Evolutionary conservation across 2,797 vertebrate genomes (phyloP).

Genomic region (Argyrosomus regius): DNA sequence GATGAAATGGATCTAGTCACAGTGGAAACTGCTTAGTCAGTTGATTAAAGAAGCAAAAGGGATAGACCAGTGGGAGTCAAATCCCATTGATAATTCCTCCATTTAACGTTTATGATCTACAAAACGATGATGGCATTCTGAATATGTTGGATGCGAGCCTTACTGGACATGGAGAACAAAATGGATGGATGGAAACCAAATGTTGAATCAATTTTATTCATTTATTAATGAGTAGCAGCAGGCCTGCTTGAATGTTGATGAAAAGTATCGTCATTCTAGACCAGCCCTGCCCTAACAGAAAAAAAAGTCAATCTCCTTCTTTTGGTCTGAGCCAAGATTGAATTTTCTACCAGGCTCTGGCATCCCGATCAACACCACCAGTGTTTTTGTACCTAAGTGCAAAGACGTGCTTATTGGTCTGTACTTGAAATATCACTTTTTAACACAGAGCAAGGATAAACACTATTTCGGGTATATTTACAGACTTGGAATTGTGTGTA

Average conservation of each 20-base stretch:
- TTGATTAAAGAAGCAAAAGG: conserved; percentile 21
- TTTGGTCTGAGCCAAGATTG: background rate
- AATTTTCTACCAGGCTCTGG: background rate
- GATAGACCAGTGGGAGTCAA: background rate
- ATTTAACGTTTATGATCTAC: conserved; percentile 26
- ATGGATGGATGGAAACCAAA: conserved; percentile 18
- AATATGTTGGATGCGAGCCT: background rate
- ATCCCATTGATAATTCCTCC: background rate
- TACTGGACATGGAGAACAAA: conserved; percentile 4
- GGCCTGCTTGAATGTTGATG: conserved; percentile 22
- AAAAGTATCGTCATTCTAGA: background rate
- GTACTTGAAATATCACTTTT: background rate
- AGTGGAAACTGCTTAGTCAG: background rate
- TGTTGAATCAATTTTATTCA: conserved; percentile 8
- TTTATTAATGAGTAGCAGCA: conserved; percentile 17
- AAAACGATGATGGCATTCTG: conserved; percentile 16
- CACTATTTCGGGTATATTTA: background rate
- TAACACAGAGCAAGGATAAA: background rate
- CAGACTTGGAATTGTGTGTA: background rate
- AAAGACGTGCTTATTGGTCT: background rate
- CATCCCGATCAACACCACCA: background rate
- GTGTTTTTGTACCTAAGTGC: background rate
- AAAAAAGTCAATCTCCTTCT: background rate
- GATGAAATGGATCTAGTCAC: background rate
- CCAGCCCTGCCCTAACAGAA: background rate